phyloP scores from a whole-genome alignment of 2,888 invertebrate species.

The Trichacis sp. region DNA sequence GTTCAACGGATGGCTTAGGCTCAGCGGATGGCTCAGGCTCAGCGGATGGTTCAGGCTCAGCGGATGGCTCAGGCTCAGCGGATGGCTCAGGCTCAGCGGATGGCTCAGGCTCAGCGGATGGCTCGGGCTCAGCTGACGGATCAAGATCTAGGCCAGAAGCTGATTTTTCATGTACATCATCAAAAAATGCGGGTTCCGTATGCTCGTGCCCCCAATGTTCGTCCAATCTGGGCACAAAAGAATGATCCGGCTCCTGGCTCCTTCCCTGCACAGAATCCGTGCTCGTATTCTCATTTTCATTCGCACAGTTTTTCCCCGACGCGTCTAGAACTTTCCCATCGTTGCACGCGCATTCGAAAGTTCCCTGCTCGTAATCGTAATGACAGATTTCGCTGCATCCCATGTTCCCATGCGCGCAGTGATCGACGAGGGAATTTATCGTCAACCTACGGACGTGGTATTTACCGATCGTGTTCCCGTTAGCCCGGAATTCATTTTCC shows the following conservation, averaged over 20 bases:
- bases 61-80: conserved; percentile 45
- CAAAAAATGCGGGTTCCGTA: conserved; percentile 35
- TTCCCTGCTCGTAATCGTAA: conserved; percentile 75
- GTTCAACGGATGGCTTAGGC: conserved; percentile 34
- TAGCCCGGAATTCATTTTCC: conserved; percentile 53
- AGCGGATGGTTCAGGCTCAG: conserved; percentile 48
- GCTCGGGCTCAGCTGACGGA: conserved; percentile 43
- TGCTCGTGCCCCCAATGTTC: conserved; percentile 31
- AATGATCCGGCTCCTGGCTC: conserved; percentile 54
- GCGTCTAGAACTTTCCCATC: conserved; percentile 71
- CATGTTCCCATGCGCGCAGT: conserved; percentile 76
- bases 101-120: conserved; percentile 48
- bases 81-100: conserved; percentile 44
- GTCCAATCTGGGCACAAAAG: conserved; percentile 39
- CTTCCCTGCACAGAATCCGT: conserved; percentile 58
- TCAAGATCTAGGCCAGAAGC: not conserved
- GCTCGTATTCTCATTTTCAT: conserved; percentile 46
- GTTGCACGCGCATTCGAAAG: conserved; percentile 78
- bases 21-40: conserved; percentile 45
- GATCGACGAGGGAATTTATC: conserved; percentile 70
- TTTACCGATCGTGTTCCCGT: conserved; percentile 55
- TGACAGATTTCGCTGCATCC: conserved; percentile 77
- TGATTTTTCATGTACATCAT: conserved; percentile 19
- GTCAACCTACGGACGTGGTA: conserved; percentile 56
- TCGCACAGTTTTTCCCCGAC: conserved; percentile 69